Conservation (phyloP, 2,888 invertebrate species). For the Cryptus viduatorius region DNA sequence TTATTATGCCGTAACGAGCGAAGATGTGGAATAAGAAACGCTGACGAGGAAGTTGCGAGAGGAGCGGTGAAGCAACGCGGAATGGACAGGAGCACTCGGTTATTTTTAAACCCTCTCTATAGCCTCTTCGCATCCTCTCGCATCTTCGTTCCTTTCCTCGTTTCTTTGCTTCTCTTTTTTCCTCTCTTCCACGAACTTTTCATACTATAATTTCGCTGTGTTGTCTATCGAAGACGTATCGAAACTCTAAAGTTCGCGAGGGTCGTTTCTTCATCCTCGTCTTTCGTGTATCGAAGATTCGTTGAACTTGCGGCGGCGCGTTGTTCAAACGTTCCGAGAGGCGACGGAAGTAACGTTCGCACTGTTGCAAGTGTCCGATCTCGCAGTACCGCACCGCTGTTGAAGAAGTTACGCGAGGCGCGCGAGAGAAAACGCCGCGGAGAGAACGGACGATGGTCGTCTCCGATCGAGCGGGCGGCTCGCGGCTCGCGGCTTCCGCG, state of each 20-base stretch:
- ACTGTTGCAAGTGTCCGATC: too few relatives aligned
- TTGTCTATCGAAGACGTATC: slow-evolving; percentile 48
- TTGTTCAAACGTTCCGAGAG: too few relatives aligned
- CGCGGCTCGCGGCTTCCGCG: slow-evolving; percentile 52
- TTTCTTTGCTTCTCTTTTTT: slow-evolving; percentile 13
- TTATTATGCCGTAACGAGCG: slow-evolving; percentile 47
- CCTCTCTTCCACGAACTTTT: slow-evolving; percentile 47
- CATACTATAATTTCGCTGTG: slow-evolving; percentile 48
- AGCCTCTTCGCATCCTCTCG: slow-evolving; percentile 59
- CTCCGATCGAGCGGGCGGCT: slow-evolving; percentile 48
- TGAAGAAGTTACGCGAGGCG: slow-evolving; percentile 32
- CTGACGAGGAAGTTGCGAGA: slow-evolving; percentile 18
- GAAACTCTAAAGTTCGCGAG: slow-evolving; percentile 14
- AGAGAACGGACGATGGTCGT: slow-evolving; percentile 38
- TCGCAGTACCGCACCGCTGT: too few relatives aligned
- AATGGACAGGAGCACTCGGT: slow-evolving; percentile 62
- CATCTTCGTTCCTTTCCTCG: slow-evolving; percentile 28
- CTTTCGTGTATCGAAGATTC: neutral
- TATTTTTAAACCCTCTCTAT: slow-evolving; percentile 61
- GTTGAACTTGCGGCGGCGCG: neutral
- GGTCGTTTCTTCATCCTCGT: neutral
- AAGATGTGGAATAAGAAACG: slow-evolving; percentile 36
- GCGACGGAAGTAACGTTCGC: too few relatives aligned
- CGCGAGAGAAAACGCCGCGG: slow-evolving; percentile 20
- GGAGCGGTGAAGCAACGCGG: slow-evolving; percentile 45